A percentile compares a stretch with the other conserved stretches of the same genome.
Conservation (phyloP, 2,113 vertebrate species). For the Ceyx cyanopectus region DNA sequence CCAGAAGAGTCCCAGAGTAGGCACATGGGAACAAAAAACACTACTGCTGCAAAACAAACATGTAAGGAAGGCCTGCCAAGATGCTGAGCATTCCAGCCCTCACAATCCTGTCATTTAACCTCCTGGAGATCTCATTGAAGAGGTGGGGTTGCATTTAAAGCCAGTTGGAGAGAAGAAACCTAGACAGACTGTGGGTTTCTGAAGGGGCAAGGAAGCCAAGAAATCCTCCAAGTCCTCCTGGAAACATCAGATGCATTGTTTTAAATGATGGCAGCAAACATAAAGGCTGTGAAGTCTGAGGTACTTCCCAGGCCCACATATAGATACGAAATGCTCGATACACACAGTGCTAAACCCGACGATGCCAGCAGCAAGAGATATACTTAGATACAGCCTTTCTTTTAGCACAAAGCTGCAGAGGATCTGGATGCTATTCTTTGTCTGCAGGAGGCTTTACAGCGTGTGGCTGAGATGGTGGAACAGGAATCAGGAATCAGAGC, state of each 20-base stretch:
- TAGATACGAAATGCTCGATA: rapidly evolving
- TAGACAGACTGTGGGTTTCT: constrained; percentile 6
- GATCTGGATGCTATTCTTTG: not conserved
- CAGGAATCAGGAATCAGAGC: not conserved
- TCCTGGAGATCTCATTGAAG: not conserved
- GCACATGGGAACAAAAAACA: not conserved
- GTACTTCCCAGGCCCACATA: not conserved
- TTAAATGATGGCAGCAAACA: not conserved
- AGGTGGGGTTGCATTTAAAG: not conserved
- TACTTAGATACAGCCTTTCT: not conserved
- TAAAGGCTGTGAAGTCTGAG: not conserved
- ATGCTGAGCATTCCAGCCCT: not conserved
- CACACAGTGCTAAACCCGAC: not conserved
- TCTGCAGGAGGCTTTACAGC: not conserved
- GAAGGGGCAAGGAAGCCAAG: not conserved
- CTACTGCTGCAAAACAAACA: not conserved
- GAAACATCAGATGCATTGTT: not conserved
- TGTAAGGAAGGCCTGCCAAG: not conserved
- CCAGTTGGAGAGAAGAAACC: not conserved
- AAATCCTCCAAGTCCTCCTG: not conserved
- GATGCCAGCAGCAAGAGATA: not conserved
- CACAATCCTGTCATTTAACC: not conserved
- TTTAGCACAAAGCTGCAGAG: not conserved
- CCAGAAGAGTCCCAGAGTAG: not conserved
- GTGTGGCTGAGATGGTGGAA: not conserved